Conservation (phyloP, 2,888 invertebrate genomes). For the Stenolophus ochropezus region DNA sequence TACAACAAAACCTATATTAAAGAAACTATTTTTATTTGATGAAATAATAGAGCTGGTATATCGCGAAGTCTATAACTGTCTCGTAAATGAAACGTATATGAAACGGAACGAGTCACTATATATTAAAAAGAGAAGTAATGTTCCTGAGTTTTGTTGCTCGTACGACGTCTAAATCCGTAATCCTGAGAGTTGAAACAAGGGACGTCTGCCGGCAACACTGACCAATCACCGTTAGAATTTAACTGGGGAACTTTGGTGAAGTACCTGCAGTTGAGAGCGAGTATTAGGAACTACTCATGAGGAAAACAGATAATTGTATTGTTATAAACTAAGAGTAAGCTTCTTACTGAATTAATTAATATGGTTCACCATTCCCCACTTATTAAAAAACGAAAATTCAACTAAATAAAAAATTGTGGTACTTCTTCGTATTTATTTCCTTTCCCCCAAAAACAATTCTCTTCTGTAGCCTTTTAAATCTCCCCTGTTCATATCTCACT, state of each 20-base stretch:
- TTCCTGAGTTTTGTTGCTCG: slow-evolving; percentile 22
- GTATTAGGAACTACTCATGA: background rate
- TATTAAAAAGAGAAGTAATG: slow-evolving; percentile 28
- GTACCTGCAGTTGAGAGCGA: background rate
- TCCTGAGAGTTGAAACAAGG: slow-evolving; percentile 13
- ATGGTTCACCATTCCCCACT: too few species aligned
- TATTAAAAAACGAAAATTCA: too few species aligned
- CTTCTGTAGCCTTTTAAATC: background rate
- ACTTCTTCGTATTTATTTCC: too few species aligned
- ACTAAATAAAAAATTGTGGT: too few species aligned
- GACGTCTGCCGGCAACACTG: background rate
- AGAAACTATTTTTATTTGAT: slow-evolving; percentile 1
- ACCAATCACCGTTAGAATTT: background rate
- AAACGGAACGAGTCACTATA: slow-evolving; percentile 14
- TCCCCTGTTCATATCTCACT: background rate
- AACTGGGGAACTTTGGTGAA: background rate
- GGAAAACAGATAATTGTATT: background rate
- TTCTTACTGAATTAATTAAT: too few species aligned
- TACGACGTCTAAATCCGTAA: slow-evolving; percentile 8
- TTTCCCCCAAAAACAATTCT: background rate
- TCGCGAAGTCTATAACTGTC: slow-evolving; percentile 20
- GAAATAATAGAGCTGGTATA: slow-evolving; percentile 5
- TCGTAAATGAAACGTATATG: slow-evolving; percentile 24
- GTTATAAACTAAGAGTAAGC: background rate
- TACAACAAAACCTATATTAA: background rate